phyloP scores from a whole-genome alignment of 2,113 vertebrate genomes.

The Hemiprocne comata region DNA sequence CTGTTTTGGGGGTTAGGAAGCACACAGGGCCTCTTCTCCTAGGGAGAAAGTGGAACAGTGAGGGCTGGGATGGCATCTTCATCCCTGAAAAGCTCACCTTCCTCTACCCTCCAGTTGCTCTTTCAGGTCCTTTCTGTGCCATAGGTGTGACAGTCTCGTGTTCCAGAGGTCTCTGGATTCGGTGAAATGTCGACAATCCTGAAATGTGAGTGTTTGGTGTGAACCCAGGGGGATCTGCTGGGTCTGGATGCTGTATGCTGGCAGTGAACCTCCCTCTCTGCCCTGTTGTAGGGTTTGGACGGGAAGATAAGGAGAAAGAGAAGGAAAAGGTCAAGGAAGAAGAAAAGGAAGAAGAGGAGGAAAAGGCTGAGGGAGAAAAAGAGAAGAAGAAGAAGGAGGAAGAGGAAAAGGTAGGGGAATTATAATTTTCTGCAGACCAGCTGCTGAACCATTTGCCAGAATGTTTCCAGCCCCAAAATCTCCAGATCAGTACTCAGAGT shows the following conservation, averaged over 20 bases:
- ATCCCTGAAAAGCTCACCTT: not conserved
- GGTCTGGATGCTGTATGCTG: not conserved
- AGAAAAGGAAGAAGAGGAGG: not conserved
- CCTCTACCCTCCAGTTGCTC: not conserved
- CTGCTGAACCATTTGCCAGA: not conserved
- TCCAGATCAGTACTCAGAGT: not conserved
- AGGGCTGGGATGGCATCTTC: not conserved
- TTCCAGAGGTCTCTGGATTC: not conserved
- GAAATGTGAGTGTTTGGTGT: constrained; percentile 53
- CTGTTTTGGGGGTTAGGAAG: not conserved
- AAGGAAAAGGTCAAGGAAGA: constrained; percentile 12
- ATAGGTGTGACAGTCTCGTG: not conserved
- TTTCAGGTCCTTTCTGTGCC: not conserved
- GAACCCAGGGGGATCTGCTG: not conserved
- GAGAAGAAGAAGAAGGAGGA: not conserved
- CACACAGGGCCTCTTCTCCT: not conserved
- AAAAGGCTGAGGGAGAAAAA: constrained; percentile 4
- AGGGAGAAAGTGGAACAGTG: not conserved
- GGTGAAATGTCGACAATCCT: constrained; percentile 52
- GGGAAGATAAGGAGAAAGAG: constrained; percentile 58
- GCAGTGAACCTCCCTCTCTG: not conserved
- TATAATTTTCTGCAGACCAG: not conserved
- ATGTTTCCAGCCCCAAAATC: not conserved
- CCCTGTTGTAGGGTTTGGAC: constrained; percentile 55
- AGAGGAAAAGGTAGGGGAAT: constrained; percentile 43